Evolutionary conservation across 2,797 vertebrate genomes (phyloP).

Genomic region (Xenentodon cancila): DNA sequence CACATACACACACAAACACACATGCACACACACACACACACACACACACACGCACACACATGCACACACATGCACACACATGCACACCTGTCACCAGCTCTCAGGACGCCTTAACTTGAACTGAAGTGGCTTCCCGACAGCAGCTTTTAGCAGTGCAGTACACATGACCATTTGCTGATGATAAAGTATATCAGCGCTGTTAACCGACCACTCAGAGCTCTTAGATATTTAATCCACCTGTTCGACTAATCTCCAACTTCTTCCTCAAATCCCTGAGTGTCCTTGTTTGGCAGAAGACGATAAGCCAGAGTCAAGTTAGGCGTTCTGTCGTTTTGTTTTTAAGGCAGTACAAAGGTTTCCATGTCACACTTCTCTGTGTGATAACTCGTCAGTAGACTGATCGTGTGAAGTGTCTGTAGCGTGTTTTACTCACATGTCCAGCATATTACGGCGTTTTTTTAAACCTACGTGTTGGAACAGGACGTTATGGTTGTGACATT

Average conservation of each 20-base stretch:
- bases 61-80: background rate
- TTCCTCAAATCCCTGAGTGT: background rate
- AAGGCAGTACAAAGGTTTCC: too few relatives aligned
- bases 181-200: slow-evolving; percentile 6
- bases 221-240: slow-evolving; percentile 26
- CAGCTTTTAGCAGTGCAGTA: slow-evolving; percentile 34
- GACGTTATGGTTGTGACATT: too few relatives aligned
- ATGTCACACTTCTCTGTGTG: too few relatives aligned
- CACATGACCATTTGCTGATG: slow-evolving; percentile 20
- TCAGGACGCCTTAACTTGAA: slow-evolving; percentile 43
- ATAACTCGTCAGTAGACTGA: too few relatives aligned
- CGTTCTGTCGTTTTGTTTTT: too few relatives aligned
- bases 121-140: slow-evolving; percentile 30
- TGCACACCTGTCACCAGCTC: slow-evolving; percentile 68
- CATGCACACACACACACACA: slow-evolving; percentile 4
- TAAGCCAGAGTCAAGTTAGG: too few relatives aligned
- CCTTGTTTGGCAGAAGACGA: background rate
- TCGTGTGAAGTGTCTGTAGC: too few relatives aligned
- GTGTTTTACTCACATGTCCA: too few relatives aligned
- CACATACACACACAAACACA: slow-evolving; percentile 27
- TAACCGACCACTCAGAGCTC: slow-evolving; percentile 1
- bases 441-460: too few relatives aligned
- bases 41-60: slow-evolving; percentile 17
- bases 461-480: too few relatives aligned
- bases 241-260: background rate